Conservation (phyloP, 2,888 invertebrate genomes). For the Mylabris sibirica region DNA sequence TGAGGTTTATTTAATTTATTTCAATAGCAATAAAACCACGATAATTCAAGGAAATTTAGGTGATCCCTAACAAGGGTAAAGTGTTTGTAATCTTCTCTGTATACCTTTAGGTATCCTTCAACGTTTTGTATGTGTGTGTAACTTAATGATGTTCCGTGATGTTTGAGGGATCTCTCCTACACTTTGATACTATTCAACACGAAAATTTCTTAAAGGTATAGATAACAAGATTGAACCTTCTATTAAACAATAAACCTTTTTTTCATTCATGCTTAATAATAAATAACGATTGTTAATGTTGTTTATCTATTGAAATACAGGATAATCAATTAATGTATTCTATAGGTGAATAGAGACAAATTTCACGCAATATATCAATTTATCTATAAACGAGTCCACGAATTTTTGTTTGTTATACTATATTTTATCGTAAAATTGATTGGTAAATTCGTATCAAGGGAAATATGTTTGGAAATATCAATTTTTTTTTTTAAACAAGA, state of each 20-base stretch:
- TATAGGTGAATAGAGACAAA: constrained; percentile 9
- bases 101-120: background rate
- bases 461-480: background rate
- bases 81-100: background rate
- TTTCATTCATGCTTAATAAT: background rate
- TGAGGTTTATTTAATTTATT: background rate
- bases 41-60: background rate
- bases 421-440: background rate
- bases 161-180: background rate
- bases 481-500: background rate
- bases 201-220: background rate
- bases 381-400: background rate
- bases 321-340: background rate
- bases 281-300: background rate
- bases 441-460: background rate
- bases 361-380: background rate
- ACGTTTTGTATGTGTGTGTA: background rate
- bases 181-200: background rate
- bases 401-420: background rate
- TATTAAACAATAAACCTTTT: background rate
- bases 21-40: background rate
- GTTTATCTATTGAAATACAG: background rate
- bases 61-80: constrained; percentile 4
- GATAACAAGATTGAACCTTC: background rate
- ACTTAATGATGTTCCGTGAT: background rate